phyloP scores from a whole-genome alignment of 2,113 vertebrate genomes.

The Indri indri region DNA sequence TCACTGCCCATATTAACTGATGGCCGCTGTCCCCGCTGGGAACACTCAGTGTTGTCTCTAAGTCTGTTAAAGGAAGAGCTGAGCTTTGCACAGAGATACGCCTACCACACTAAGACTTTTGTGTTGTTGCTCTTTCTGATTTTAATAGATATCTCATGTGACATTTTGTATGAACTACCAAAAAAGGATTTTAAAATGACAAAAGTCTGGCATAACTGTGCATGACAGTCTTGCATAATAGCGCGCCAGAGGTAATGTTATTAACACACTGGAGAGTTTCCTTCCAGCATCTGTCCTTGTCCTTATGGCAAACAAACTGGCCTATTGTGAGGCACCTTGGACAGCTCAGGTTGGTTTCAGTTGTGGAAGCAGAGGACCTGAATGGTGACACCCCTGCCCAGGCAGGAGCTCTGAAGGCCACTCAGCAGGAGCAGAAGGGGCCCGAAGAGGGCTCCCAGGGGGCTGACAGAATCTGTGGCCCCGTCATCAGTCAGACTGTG shows the following conservation, averaged over 20 bases:
- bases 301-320: accelerated
- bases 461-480: accelerated
- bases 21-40: neutral
- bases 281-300: neutral
- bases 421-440: neutral
- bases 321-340: neutral
- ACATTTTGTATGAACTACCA: neutral
- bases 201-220: accelerated
- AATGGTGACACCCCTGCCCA: accelerated
- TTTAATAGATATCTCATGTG: neutral
- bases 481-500: neutral
- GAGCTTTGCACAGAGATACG: neutral
- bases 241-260: neutral
- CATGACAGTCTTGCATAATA: no score
- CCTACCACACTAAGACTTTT: accelerated
- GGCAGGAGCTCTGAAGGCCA: neutral
- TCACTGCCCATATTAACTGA: neutral
- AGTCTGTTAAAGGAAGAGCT: neutral
- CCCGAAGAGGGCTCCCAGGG: accelerated
- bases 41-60: accelerated
- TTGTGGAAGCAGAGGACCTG: neutral
- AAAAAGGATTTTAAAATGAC: neutral
- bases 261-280: accelerated
- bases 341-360: neutral
- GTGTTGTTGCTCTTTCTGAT: neutral